Evolutionary conservation across 2,888 invertebrate genomes (phyloP).

Genomic region (Aspidiotus destructor): DNA sequence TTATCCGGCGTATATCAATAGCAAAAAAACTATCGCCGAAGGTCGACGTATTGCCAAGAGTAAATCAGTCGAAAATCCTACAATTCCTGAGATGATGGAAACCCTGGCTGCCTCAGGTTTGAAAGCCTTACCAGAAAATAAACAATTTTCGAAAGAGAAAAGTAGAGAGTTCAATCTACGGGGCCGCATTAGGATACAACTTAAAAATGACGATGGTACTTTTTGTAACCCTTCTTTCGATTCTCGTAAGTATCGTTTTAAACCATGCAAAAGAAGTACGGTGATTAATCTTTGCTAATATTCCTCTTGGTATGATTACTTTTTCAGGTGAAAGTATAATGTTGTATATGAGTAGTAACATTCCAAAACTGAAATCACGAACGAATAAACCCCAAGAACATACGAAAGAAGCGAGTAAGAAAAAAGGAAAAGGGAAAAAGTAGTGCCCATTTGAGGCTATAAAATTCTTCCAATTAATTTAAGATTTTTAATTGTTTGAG

Average conservation of each 20-base stretch:
- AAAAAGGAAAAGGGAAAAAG: conserved; percentile 26
- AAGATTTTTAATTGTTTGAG: too few relatives aligned
- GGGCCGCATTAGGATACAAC: conserved; percentile 84
- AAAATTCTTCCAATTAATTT: too few relatives aligned
- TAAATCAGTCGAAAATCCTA: conserved; percentile 88
- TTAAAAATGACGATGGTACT: conserved; percentile 80
- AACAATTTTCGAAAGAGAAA: conserved; percentile 78
- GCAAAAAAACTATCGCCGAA: conserved; percentile 79
- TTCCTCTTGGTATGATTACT: neutral
- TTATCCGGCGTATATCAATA: conserved; percentile 93
- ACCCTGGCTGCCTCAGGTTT: conserved; percentile 75
- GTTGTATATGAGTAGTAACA: conserved; percentile 66
- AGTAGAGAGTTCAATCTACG: conserved; percentile 78
- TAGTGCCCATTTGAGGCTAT: neutral
- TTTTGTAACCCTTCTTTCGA: conserved; percentile 52
- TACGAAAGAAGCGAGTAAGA: conserved; percentile 13
- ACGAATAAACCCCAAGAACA: conserved; percentile 46
- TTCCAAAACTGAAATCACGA: conserved; percentile 81
- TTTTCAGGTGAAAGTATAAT: conserved; percentile 61
- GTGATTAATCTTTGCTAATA: neutral
- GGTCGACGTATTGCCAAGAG: conserved; percentile 77
- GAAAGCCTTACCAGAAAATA: conserved; percentile 81
- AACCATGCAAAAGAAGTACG: neutral
- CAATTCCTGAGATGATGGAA: conserved; percentile 88
- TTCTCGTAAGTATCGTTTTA: neutral